Evolutionary conservation across 2,888 invertebrate species (phyloP), one percentile per base, ranked within the genome.

Genomic region (Polydrusus tereticollis): DNA sequence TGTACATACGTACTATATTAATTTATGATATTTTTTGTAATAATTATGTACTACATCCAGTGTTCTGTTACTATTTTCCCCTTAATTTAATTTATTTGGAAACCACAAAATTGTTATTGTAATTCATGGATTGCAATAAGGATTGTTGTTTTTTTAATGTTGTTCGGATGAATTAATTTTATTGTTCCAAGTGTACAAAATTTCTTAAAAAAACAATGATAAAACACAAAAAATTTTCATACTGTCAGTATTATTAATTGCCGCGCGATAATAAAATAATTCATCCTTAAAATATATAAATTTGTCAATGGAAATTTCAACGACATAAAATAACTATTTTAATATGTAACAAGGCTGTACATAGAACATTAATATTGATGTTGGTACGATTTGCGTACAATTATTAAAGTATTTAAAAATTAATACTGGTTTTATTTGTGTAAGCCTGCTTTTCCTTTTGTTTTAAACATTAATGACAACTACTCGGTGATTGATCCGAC

Each of bases 321-420:
- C 82, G 83, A 83, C 80, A 80, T 80, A 79, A 77, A 80, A 82
- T 77, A 81, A 83, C 83, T 85, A 85, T 85, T 85, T 85, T 85
- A 84, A 83, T 85, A 85, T 84, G 83, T 85, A 81, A 85, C 80
- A 79, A 84, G 82, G 83, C 84, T 85, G 85, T 85, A 85, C 77
- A 84, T 84, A 84, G 79, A 83, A 82, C 74, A 80, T 79, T 82
- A 82, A 79, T 81, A 79, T 85, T 82, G 85, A 85, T 85, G 85
- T 85, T 85, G 83, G 84, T 85, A 83, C 85, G 83, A 82, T 73
- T 77, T 78, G 75, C 83, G 85, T 84, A 84, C 84, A 83, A 83
- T 83, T 84, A 84, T 83, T 85, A 80, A 81, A 72, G 55, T 72
- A 55, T 72, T 67, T 72, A 63, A 67, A 72, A 72, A 67, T 36